Evolutionary conservation across 1,140 invertebrate species (phyloP).

Genomic region (Trachelipus rathkii): DNA sequence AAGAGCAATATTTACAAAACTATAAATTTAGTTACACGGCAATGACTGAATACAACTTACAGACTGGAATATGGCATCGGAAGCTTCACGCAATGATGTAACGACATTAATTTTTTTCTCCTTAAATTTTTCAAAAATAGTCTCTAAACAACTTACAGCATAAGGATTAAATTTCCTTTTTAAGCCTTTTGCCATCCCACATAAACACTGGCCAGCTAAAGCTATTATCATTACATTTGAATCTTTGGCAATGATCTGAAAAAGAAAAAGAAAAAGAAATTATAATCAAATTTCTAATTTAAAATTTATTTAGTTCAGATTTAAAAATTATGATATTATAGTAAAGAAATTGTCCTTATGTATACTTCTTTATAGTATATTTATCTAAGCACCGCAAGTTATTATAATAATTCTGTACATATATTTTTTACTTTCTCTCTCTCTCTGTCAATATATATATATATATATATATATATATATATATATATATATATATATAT

Average conservation of each 20-base stretch:
- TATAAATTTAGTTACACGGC: too few species aligned
- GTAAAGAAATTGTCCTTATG: too few species aligned
- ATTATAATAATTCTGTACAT: too few species aligned
- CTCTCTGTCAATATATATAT: conserved; percentile 26
- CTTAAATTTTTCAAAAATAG: conserved; percentile 91
- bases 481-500: conserved; percentile 18
- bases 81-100: conserved; percentile 75
- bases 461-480: conserved; percentile 17
- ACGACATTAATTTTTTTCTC: conserved; percentile 95
- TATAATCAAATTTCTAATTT: too few species aligned
- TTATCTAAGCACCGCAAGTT: too few species aligned
- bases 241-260: conserved; percentile 80
- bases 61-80: conserved; percentile 79
- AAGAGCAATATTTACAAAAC: too few species aligned
- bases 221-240: conserved; percentile 90
- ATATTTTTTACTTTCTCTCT: too few species aligned
- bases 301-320: too few species aligned
- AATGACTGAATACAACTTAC: conserved; percentile 56
- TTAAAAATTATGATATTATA: too few species aligned
- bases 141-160: conserved; percentile 70
- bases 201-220: conserved; percentile 77
- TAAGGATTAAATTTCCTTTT: conserved; percentile 83
- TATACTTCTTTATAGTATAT: too few species aligned
- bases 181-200: conserved; percentile 75
- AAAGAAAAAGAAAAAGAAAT: too few species aligned